phyloP scores from a whole-genome alignment of 2,888 invertebrate species.

The Epinotia ramella region DNA sequence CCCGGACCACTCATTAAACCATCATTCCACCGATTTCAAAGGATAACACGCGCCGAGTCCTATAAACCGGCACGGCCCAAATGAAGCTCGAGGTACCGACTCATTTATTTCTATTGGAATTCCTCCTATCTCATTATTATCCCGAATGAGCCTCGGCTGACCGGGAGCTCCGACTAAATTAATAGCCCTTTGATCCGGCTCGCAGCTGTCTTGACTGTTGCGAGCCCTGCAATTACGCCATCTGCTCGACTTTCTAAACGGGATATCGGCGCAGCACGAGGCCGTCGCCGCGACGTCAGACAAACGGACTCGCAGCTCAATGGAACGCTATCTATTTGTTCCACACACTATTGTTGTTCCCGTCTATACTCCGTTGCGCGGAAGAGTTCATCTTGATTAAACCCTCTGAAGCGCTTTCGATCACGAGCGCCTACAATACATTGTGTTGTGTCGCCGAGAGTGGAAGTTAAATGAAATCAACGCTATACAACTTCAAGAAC shows the following conservation, averaged over 20 bases:
- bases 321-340: constrained; percentile 1
- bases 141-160: background rate
- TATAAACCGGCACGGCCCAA: constrained; percentile 5
- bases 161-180: constrained; percentile 19
- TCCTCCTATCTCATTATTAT: constrained; percentile 33
- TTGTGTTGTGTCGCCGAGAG: constrained; percentile 6
- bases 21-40: constrained; percentile 21
- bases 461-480: constrained; percentile 28
- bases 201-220: constrained; percentile 21
- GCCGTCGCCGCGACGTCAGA: background rate
- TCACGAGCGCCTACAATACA: constrained; percentile 4
- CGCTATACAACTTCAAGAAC: constrained; percentile 16
- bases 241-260: constrained; percentile 35
- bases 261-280: background rate
- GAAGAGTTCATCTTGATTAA: constrained; percentile 26
- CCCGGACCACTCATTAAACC: constrained; percentile 26
- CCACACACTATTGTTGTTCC: constrained; percentile 10
- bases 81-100: constrained; percentile 8
- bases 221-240: constrained; percentile 39
- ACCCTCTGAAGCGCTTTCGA: constrained; percentile 24
- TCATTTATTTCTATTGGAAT: constrained; percentile 20
- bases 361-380: background rate
- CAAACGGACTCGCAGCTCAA: background rate
- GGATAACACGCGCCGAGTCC: constrained; percentile 21
- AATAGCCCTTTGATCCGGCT: constrained; percentile 33